Evolutionary conservation across 2,797 vertebrate genomes (phyloP).

Genomic region (Sebastes iracundus): DNA sequence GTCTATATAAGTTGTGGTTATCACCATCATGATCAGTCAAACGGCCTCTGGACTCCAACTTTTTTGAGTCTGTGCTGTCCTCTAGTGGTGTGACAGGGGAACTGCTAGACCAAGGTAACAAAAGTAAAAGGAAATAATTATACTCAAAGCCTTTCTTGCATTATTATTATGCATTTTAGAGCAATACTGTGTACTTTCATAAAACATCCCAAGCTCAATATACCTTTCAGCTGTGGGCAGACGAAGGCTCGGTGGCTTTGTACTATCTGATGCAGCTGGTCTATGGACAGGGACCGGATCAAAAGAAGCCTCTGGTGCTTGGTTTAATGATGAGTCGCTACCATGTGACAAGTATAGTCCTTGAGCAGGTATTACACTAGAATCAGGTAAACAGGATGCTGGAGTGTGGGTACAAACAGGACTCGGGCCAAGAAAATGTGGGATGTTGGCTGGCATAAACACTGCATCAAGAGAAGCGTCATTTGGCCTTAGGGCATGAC

Average conservation of each 20-base stretch:
- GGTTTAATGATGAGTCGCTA: not conserved
- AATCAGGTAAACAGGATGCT: constrained; percentile 4
- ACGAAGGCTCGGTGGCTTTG: not conserved
- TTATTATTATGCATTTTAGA: not conserved
- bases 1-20: not conserved
- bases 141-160: not conserved
- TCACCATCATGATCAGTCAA: not conserved
- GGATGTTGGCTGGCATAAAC: not conserved
- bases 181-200: not conserved
- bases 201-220: not conserved
- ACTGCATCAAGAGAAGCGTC: not conserved
- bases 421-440: not conserved
- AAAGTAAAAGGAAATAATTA: not conserved
- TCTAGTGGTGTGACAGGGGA: constrained; percentile 38
- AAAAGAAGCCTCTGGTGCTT: not conserved
- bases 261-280: not conserved
- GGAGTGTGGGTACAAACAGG: not conserved
- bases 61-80: constrained; percentile 30
- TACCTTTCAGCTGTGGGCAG: constrained; percentile 19
- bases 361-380: not conserved
- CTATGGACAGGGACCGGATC: not conserved
- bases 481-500: not conserved
- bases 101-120: constrained; percentile 1
- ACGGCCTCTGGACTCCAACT: not conserved
- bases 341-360: not conserved